Conservation (phyloP, 2,113 vertebrate species). For the Buteo buteo region DNA sequence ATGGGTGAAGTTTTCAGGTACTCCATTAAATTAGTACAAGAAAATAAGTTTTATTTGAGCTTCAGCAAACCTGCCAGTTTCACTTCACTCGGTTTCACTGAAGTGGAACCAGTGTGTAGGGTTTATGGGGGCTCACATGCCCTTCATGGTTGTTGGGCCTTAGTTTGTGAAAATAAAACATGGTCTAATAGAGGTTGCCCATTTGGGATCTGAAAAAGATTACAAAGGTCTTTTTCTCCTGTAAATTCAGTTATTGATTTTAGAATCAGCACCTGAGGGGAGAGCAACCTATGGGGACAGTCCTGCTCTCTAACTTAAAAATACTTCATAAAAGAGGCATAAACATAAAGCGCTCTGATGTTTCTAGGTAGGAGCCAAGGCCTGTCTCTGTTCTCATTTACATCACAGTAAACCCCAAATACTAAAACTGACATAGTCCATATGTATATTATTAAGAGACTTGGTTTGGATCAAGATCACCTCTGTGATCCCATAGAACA, state of each 20-base stretch:
- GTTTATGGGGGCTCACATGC: background rate
- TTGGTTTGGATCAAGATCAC: background rate
- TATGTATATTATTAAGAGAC: background rate
- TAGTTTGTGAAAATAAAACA: background rate
- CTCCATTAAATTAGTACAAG: background rate
- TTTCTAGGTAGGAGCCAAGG: constrained; percentile 1
- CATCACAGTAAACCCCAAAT: background rate
- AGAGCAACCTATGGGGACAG: background rate
- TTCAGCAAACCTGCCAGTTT: constrained; percentile 6
- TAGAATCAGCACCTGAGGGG: background rate
- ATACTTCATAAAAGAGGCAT: constrained; percentile 17
- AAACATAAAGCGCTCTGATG: constrained; percentile 3
- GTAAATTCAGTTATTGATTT: constrained; percentile 14
- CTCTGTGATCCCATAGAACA: background rate
- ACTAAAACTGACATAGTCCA: constrained; percentile 14
- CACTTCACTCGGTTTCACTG: background rate
- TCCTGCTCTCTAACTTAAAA: background rate
- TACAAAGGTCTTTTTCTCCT: background rate
- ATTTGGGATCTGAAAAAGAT: constrained; percentile 25
- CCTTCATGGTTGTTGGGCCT: background rate
- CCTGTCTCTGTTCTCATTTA: constrained; percentile 22
- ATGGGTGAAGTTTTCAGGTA: background rate
- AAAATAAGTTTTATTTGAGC: background rate
- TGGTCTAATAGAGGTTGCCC: background rate
- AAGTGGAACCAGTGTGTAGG: background rate